Percentiles rank a stretch among this genome's conserved stretches.
These are phyloP conservation scores for Colossoma macropomum DNA, from an alignment of 2,113 vertebrate genomes.

Conservation along the genomic window DNA sequence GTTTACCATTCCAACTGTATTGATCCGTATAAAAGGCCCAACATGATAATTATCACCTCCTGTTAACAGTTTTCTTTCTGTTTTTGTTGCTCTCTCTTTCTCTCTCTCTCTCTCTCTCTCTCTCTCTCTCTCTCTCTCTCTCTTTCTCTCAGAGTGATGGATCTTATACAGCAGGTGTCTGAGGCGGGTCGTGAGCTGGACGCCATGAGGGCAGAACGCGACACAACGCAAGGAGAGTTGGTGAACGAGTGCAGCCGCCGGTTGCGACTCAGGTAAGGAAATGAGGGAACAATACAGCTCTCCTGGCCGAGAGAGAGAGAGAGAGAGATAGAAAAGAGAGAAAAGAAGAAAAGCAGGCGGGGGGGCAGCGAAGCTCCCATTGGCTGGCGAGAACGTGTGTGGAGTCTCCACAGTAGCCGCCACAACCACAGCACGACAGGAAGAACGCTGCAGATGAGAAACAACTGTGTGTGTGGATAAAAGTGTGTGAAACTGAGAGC, in stretches of 20 bases:
- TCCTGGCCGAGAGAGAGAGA: background rate
- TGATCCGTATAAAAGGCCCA: slow-evolving; percentile 21
- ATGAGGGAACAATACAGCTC: slow-evolving; percentile 32
- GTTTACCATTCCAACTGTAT: slow-evolving; percentile 42
- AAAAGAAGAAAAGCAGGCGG: slow-evolving; percentile 13
- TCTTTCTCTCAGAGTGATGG: slow-evolving; percentile 70
- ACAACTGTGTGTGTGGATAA: slow-evolving; percentile 60
- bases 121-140: slow-evolving; percentile 7
- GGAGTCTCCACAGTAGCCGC: slow-evolving; percentile 48
- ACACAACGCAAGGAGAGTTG: slow-evolving; percentile 71
- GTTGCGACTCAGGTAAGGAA: slow-evolving; percentile 79
- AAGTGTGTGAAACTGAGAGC: slow-evolving; percentile 15
- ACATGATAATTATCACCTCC: slow-evolving; percentile 24
- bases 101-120: background rate
- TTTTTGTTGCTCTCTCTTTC: no score
- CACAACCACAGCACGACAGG: slow-evolving; percentile 60
- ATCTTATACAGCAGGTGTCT: slow-evolving; percentile 71
- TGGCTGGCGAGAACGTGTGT: slow-evolving; percentile 30
- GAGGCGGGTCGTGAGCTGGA: slow-evolving; percentile 72
- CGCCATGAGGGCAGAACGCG: slow-evolving; percentile 64
- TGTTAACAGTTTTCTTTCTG: background rate
- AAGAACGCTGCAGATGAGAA: slow-evolving; percentile 65
- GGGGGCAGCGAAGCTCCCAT: slow-evolving; percentile 34
- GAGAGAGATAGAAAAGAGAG: slow-evolving; percentile 30
- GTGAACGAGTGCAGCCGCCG: slow-evolving; percentile 68